Evolutionary conservation across 2,113 vertebrate species (phyloP), one percentile per base, ranked within the genome.

Genomic region (Uria aalge): DNA sequence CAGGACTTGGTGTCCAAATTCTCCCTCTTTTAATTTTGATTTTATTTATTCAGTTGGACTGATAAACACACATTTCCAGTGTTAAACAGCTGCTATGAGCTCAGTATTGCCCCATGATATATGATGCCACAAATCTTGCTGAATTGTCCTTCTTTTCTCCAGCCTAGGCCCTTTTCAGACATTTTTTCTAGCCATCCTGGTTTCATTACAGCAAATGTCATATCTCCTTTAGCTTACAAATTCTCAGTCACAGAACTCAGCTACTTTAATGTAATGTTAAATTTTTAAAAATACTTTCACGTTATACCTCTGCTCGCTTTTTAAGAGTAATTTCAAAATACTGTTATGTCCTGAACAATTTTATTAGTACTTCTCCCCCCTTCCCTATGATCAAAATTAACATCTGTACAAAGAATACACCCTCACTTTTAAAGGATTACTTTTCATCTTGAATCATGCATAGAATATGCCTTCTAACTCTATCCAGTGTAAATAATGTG

Each of bases 401-500:
- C 85, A 94, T 98, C 95, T 94, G 66, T 85, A 90, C 78, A 96
- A 98, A 97, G 73, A 94, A 96, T 96, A 96, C 55, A 96, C 82
- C 52, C 78, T 97, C 71, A 92, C 91, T 96, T 97, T 94, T 96
- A 98, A 94, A 96, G 72, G 86, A 93, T 82, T 82, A 73, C 92
- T 96, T 98, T 96, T 94, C 88, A 94, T 96, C 92, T 96, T 96
- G 97, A 98, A 95, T 88, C 85, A 84, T 95, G 86, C 91, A 77
- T 86, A 90, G 89, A 98, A 97, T 96, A 92, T 96, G 96, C 86
- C 94, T 98, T 98, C 97, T 94, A 97, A 97, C 83, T 98, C 94
- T 96, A 97, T 88, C 90, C 87, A 97, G 93, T 97, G 97, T 97
- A 98, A 98, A 98, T 98, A 98, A 97, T 93, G 95, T 97, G 97